Base-by-base conservation (phyloP, 2,113 vertebrate genomes). In the Xiphophorus maculatus region DNA sequence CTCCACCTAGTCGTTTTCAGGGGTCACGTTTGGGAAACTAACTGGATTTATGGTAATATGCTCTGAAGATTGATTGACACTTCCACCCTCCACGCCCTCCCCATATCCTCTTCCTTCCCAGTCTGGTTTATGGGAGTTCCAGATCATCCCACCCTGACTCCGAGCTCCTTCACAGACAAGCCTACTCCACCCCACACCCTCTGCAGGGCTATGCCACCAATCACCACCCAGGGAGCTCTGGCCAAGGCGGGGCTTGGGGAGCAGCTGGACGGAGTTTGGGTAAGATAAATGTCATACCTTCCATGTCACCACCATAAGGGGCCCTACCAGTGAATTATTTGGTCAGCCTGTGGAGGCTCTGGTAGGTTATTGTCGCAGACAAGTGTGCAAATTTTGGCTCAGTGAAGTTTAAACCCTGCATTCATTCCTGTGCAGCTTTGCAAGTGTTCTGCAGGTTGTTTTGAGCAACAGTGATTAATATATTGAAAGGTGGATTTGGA, bases 121-220 rank as follows among this genome's bases (percentile, higher is more conserved):
- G 97, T 94, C 96, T 98, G 94, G 96, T 98, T 76, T 98, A 97
- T 79, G 96, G 97, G 88, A 96, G 95, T 92, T 97, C 97, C 93
- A 95, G 96, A 94, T 96, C 95, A 88, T 96, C 96, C 63, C 96
- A 97, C 91, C 96, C 96, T 51, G 97, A 97, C 78, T 97, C 96
- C 28, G 96, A 97, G 93, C 96, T 97, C 89, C 96, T 97, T 84
- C 96, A 97, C 88, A 91, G 96, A 79, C 97, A 98, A 92, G 96
- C 97, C 73, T 98, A 97, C 77, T 96, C 95, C 82, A 96, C 96
- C 87, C 96, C 97, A 83, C 97, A 97, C 94, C 97, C 97, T 87
- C 95, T 98, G 90, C 97, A 98, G 94, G 96, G 97, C 93, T 98
- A 98, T 94, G 96, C 96, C 88, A 96, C 97, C 94, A 98, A 98